Percentiles rank a stretch among this genome's conserved stretches.
Conservation (phyloP, 2,888 invertebrate species). For the Leptothorax acervorum region DNA sequence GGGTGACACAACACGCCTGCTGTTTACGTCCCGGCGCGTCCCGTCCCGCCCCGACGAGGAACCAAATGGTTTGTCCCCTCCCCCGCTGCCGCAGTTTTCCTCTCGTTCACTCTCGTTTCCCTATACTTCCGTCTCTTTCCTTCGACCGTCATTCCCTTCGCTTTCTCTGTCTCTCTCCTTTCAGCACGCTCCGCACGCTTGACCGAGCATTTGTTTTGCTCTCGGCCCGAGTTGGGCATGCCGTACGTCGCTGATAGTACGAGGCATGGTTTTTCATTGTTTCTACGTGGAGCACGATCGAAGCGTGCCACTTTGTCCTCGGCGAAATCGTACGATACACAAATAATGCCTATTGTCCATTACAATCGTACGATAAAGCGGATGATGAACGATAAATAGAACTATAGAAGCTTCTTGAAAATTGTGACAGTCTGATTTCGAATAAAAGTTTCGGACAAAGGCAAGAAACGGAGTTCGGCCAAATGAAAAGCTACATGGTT, state of each 20-base stretch:
- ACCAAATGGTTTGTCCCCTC: neutral
- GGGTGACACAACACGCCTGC: constrained; percentile 59
- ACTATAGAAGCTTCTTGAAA: too few species aligned
- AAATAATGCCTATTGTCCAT: neutral
- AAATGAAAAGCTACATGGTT: too few species aligned
- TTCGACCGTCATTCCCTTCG: neutral
- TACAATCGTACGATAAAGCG: neutral
- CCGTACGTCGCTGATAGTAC: neutral
- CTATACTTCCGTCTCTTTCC: neutral
- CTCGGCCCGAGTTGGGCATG: neutral
- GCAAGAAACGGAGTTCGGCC: too few species aligned
- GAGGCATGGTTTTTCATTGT: neutral
- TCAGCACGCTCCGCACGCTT: neutral
- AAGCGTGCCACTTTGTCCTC: neutral
- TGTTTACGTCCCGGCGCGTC: constrained; percentile 2
- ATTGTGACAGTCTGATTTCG: too few species aligned
- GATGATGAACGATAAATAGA: neutral
- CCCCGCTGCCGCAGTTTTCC: neutral
- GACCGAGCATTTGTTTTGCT: neutral
- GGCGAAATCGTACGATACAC: neutral
- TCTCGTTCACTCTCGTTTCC: too few species aligned
- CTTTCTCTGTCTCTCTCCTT: too few species aligned
- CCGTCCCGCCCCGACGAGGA: neutral
- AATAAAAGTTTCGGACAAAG: too few species aligned
- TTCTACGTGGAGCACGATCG: neutral